Evolutionary conservation across 2,113 vertebrate genomes (phyloP), one percentile per base, ranked within the genome.

Genomic region (Paracyprichromis sp.): DNA sequence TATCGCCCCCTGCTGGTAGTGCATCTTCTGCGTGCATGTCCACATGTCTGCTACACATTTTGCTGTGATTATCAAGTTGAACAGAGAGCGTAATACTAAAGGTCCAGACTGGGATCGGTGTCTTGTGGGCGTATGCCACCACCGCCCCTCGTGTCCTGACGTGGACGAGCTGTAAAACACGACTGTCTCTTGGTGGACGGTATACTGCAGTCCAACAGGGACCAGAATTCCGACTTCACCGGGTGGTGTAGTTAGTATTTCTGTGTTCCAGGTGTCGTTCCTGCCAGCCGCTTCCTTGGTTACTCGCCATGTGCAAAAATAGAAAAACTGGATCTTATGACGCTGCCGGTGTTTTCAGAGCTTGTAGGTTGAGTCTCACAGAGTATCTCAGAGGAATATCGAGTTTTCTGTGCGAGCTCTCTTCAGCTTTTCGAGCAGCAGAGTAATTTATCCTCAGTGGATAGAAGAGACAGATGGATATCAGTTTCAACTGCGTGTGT

Each of bases 241-340:
- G 7, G 59, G 29, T 1, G 71, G 57, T 29, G 47, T 0, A 29
- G n/a, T 78, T 38, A 21, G 86, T 66, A 69, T 83, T 69, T 47
- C 71, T 43, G 11, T 16, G 66, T 85, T 86, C 24, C 83, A 52
- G 87, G 57, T 87, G 89, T 76, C n/a, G 54, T 73, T 82, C n/a
- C 71, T 38, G 78, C 78, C 90, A 26, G 84, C 45, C 1, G 85
- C 79, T 89, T 91, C 76, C 85, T 93, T 89, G 5, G 24, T 93
- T 89, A 26, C 89, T 78, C 9, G 36, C 78, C 85, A 2, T 84
- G 14, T 2, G 80, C 88, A 93, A 92, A 92, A 93, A 94, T 90
- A 90, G 88, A 89, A 79, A 54, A 89, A 88, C 84, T 1, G 17
- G 91, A 93, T 94, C 88, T 80, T 3, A 21, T 47, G 76, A 84